phyloP scores from a whole-genome alignment of 2,888 invertebrate genomes.

The Ceramica pisi region DNA sequence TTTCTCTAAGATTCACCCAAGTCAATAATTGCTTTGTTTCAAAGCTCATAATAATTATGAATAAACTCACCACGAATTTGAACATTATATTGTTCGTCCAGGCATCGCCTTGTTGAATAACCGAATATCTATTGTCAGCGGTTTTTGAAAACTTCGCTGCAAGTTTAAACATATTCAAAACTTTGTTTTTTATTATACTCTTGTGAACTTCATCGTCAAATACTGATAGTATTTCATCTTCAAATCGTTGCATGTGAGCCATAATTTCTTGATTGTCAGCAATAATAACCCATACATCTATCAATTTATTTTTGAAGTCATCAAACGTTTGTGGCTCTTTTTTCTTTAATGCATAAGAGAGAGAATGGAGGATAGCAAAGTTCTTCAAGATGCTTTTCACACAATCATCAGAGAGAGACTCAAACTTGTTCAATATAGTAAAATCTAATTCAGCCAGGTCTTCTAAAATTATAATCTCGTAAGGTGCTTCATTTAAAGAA shows the following conservation, averaged over 20 bases:
- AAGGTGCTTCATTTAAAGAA: constrained; percentile 59
- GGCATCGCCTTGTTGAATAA: constrained; percentile 77
- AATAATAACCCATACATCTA: constrained; percentile 53
- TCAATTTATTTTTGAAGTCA: constrained; percentile 54
- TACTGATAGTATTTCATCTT: constrained; percentile 55
- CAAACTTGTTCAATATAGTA: constrained; percentile 72
- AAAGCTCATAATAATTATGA: not conserved
- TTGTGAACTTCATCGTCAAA: constrained; percentile 66
- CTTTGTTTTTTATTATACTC: constrained; percentile 59
- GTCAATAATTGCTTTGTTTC: too few species aligned
- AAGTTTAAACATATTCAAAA: constrained; percentile 27
- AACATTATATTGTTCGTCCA: constrained; percentile 79
- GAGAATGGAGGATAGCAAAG: constrained; percentile 75
- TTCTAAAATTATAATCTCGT: constrained; percentile 76
- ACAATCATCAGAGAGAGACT: constrained; percentile 68
- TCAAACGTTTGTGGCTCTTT: constrained; percentile 70
- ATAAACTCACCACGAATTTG: constrained; percentile 66
- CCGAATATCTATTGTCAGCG: constrained; percentile 65
- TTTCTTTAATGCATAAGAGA: constrained; percentile 74
- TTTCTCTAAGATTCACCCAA: too few species aligned
- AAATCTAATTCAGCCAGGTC: constrained; percentile 71
- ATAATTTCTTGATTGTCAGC: not conserved
- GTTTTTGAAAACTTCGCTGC: constrained; percentile 46
- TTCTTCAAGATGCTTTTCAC: constrained; percentile 72
- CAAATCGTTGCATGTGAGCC: constrained; percentile 32